These are phyloP conservation scores for Melanotaenia duboulayi DNA, from an alignment of 2,113 vertebrate genomes.

Conservation along the genomic window DNA sequence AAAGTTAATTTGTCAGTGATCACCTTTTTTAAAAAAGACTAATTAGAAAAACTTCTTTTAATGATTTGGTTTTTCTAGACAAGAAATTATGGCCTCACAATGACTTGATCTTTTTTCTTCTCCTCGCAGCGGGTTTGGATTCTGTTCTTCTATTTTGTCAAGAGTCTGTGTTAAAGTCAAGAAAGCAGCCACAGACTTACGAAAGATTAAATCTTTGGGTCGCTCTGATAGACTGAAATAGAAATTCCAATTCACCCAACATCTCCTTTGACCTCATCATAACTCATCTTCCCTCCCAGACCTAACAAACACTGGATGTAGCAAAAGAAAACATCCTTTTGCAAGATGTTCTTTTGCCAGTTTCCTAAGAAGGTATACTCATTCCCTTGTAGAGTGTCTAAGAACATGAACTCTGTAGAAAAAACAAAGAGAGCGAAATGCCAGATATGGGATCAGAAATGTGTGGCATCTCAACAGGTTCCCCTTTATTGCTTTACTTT, in stretches of 20 bases:
- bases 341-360: conserved; percentile 80
- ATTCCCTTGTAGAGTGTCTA: conserved; percentile 16
- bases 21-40: background rate
- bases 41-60: conserved; percentile 11
- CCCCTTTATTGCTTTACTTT: too few relatives aligned
- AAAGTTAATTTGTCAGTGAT: background rate
- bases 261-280: conserved; percentile 55
- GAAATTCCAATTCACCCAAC: conserved; percentile 55
- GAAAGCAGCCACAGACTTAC: conserved; percentile 62
- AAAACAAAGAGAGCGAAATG: too few relatives aligned
- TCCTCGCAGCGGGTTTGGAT: background rate
- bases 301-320: conserved; percentile 80
- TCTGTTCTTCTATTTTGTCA: conserved; percentile 29
- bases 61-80: too few relatives aligned
- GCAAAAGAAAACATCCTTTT: conserved; percentile 87
- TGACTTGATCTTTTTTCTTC: conserved; percentile 61
- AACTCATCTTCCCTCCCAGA: conserved; percentile 60
- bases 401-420: conserved; percentile 76
- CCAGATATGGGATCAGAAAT: too few relatives aligned
- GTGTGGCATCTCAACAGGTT: too few relatives aligned
- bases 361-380: conserved; percentile 80
- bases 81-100: background rate
- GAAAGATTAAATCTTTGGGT: conserved; percentile 35
- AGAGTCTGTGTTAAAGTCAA: conserved; percentile 65
- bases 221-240: conserved; percentile 82